Evolutionary conservation across 2,113 vertebrate genomes (phyloP).

Genomic region (Anolis carolinensis): DNA sequence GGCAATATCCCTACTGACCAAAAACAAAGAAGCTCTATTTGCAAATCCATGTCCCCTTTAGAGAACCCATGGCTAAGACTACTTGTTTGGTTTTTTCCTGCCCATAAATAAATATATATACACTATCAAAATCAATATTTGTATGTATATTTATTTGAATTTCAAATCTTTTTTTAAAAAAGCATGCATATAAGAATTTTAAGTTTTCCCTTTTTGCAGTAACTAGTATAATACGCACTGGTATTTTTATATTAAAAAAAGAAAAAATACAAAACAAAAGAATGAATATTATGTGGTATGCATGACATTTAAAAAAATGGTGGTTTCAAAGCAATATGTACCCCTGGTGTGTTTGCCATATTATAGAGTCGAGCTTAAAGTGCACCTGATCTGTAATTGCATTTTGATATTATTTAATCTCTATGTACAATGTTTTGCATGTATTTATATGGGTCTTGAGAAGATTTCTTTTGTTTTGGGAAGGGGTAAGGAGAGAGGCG

Average conservation of each 20-base stretch:
- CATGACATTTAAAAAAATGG: constrained; percentile 75
- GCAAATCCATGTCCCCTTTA: not conserved
- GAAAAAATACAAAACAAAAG: constrained; percentile 65
- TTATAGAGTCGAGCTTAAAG: constrained; percentile 72
- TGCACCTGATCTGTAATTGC: constrained; percentile 76
- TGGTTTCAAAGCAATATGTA: constrained; percentile 73
- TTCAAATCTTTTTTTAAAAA: constrained; percentile 60
- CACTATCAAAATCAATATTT: constrained; percentile 61
- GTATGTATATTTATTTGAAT: constrained; percentile 68
- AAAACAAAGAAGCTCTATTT: not conserved
- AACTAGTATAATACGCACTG: constrained; percentile 78
- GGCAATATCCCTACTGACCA: not conserved
- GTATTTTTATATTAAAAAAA: constrained; percentile 82
- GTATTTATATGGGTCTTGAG: constrained; percentile 81
- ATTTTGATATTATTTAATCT: constrained; percentile 81
- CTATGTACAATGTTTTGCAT: constrained; percentile 82
- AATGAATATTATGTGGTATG: constrained; percentile 76
- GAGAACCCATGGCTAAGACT: constrained; percentile 58
- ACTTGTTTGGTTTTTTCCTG: constrained; percentile 60
- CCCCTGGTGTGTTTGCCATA: constrained; percentile 73
- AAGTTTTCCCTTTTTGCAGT: constrained; percentile 58
- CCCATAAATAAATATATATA: constrained; percentile 71
- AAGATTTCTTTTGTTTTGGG: constrained; percentile 5
- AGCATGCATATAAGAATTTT: constrained; percentile 66
- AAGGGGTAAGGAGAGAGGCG: not conserved